These are phyloP conservation scores for Carposina sasakii DNA, from an alignment of 1,140 invertebrate genomes.

Conservation along the genomic window DNA sequence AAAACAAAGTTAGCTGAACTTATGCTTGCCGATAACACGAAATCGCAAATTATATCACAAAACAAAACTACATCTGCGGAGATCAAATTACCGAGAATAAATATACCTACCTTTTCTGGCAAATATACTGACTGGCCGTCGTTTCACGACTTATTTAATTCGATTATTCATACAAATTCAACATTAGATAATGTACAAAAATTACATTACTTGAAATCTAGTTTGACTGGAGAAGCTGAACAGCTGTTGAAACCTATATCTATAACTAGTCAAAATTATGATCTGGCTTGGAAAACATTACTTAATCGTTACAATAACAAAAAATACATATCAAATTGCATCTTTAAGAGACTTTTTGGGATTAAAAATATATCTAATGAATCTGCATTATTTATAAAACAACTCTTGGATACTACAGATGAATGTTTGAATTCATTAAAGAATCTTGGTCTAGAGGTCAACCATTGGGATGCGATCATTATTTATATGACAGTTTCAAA, in stretches of 20 bases:
- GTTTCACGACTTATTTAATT: constrained; percentile 13
- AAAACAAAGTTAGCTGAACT: background rate
- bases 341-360: background rate
- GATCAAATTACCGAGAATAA: constrained; percentile 11
- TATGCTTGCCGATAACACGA: background rate
- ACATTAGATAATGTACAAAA: constrained; percentile 16
- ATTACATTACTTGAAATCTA: constrained; percentile 14
- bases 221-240: constrained; percentile 1
- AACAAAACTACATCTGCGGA: background rate
- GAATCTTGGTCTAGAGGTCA: background rate
- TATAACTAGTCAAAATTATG: constrained; percentile 3
- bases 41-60: background rate
- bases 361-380: background rate
- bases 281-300: background rate
- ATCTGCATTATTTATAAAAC: background rate
- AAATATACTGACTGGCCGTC: constrained; percentile 11
- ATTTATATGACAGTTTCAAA: constrained; percentile 25
- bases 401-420: background rate
- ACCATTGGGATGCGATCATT: constrained; percentile 8
- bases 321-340: background rate
- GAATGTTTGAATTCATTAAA: constrained; percentile 2
- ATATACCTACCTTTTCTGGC: constrained; percentile 10
- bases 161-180: constrained; percentile 11
- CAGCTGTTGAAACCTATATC: background rate
- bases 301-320: background rate